These are phyloP conservation scores for Drosophila bipectinata DNA, from an alignment of 1,140 invertebrate genomes.

Conservation along the genomic window DNA sequence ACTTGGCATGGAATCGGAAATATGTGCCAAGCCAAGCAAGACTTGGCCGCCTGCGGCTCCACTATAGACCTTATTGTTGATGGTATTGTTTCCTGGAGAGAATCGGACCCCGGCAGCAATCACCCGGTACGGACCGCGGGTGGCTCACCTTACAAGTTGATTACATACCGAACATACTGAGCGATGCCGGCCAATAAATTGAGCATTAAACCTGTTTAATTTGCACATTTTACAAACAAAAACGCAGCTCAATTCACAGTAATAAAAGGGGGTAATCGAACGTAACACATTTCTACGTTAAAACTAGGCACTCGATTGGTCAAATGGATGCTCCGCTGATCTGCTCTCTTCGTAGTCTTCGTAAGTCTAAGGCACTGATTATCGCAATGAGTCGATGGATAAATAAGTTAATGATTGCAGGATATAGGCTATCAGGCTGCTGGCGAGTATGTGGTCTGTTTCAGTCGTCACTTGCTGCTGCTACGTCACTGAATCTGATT, in stretches of 20 bases:
- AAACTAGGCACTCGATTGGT: slow-evolving; percentile 26
- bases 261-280: slow-evolving; percentile 14
- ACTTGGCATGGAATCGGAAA: slow-evolving; percentile 24
- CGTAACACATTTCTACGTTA: slow-evolving; percentile 36
- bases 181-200: neutral
- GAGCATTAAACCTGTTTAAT: slow-evolving; percentile 43
- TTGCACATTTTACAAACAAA: slow-evolving; percentile 42
- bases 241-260: slow-evolving; percentile 25
- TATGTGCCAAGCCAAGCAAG: slow-evolving; percentile 26
- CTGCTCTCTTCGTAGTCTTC: slow-evolving; percentile 17
- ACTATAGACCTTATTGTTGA: neutral
- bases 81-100: neutral
- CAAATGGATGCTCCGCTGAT: slow-evolving; percentile 22
- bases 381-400: slow-evolving; percentile 31
- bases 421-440: slow-evolving; percentile 31
- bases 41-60: slow-evolving; percentile 14
- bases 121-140: neutral
- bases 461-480: slow-evolving; percentile 40
- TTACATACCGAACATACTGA: neutral
- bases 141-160: slow-evolving; percentile 10
- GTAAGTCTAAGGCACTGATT: slow-evolving; percentile 39
- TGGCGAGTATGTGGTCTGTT: slow-evolving; percentile 45
- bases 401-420: slow-evolving; percentile 49
- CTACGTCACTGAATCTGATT: slow-evolving; percentile 49
- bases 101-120: slow-evolving; percentile 1